phyloP scores from a whole-genome alignment of 2,797 vertebrate species.

The Vipera latastei region DNA sequence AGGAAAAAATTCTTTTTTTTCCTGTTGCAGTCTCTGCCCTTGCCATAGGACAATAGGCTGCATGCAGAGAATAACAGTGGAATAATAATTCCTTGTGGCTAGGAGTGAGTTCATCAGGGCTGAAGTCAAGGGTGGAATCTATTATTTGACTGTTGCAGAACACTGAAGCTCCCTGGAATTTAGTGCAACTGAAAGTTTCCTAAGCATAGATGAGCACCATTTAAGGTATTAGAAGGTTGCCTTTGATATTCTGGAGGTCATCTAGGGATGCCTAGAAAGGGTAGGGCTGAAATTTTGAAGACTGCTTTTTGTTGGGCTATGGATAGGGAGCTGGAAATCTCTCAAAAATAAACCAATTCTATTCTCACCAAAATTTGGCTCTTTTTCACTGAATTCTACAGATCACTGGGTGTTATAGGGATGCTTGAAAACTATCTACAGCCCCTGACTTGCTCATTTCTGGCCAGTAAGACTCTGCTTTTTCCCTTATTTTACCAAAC shows the following conservation, averaged over 20 bases:
- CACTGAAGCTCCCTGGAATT: not conserved
- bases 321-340: not conserved
- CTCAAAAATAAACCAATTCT: not conserved
- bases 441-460: not conserved
- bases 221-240: not conserved
- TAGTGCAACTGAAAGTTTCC: not conserved
- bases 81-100: not conserved
- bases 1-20: not conserved
- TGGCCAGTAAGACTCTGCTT: not conserved
- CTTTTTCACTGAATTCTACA: not conserved
- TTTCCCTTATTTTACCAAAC: not conserved
- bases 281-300: not conserved
- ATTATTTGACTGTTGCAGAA: not conserved
- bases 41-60: not conserved
- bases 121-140: not conserved
- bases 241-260: not conserved
- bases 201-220: not conserved
- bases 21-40: not conserved
- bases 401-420: not conserved
- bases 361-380: not conserved
- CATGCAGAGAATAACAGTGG: not conserved
- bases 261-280: not conserved
- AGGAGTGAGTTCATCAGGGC: not conserved
- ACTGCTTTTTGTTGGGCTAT: not conserved
- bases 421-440: not conserved